These are phyloP conservation scores for Lottia gigantea DNA, from an alignment of 2,888 invertebrate species.

Conservation along the genomic window DNA sequence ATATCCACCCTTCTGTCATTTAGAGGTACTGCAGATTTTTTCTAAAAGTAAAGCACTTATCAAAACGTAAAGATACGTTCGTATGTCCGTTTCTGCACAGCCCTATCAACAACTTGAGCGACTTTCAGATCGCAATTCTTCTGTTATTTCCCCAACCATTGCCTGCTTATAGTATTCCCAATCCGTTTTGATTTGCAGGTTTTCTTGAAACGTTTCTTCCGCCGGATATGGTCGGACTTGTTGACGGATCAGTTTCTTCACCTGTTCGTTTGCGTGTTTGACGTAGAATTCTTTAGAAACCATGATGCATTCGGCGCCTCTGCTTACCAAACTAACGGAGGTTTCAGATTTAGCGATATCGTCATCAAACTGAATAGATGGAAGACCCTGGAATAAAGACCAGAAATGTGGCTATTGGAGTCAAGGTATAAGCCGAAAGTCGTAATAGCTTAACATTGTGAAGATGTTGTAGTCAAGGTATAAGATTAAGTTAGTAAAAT, in stretches of 20 bases:
- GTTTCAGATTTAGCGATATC: slow-evolving; percentile 44
- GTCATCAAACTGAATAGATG: slow-evolving; percentile 56
- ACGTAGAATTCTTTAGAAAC: slow-evolving; percentile 62
- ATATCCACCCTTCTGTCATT: too few species aligned
- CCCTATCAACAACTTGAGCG: background rate
- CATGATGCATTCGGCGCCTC: slow-evolving; percentile 66
- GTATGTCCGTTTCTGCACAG: background rate
- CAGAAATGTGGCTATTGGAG: too few species aligned
- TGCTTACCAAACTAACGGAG: slow-evolving; percentile 61
- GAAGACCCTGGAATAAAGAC: slow-evolving; percentile 53
- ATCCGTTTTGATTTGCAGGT: slow-evolving; percentile 61
- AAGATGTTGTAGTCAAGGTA: too few species aligned
- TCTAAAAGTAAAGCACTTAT: too few species aligned
- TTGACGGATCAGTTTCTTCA: slow-evolving; percentile 52
- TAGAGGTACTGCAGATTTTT: too few species aligned
- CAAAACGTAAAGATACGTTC: too few species aligned
- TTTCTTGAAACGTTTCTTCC: slow-evolving; percentile 59
- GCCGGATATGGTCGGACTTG: slow-evolving; percentile 59
- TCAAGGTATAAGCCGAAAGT: too few species aligned
- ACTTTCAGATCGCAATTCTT: background rate
- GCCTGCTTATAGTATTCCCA: slow-evolving; percentile 60
- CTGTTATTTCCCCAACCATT: slow-evolving; percentile 45
- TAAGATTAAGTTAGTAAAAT: too few species aligned
- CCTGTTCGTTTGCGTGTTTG: slow-evolving; percentile 59
- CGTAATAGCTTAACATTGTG: too few species aligned